These are phyloP conservation scores for Cassiopea xamachana DNA, from an alignment of 30 jellyfish, hydroid and myxozoan species.

Conservation along the genomic window DNA sequence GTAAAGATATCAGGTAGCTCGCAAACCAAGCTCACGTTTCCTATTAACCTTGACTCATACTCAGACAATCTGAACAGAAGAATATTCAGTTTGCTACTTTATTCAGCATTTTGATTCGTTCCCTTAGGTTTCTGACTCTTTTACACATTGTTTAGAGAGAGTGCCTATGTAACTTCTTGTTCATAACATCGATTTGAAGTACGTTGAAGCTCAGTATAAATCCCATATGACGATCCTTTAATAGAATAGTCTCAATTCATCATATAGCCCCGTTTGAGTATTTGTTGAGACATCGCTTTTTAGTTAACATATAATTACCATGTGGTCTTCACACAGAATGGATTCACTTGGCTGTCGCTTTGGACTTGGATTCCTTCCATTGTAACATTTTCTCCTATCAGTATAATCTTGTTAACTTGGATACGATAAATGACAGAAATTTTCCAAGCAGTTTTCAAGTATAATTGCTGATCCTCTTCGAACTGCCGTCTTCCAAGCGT, in stretches of 20 bases:
- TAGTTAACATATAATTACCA: slow-evolving; percentile 5
- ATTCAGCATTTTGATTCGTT: background rate
- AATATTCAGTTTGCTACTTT: too few species aligned
- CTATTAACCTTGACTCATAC: too few species aligned
- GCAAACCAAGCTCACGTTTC: too few species aligned
- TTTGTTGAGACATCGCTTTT: slow-evolving; percentile 45
- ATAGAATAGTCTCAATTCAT: slow-evolving; percentile 23
- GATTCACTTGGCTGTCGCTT: slow-evolving; percentile 9
- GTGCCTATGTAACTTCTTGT: background rate
- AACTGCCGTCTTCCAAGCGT: background rate
- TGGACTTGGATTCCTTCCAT: slow-evolving; percentile 10
- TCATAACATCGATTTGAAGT: slow-evolving; percentile 12
- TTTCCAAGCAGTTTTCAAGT: slow-evolving; percentile 5
- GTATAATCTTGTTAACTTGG: background rate
- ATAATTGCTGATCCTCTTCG: slow-evolving; percentile 29
- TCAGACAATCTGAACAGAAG: too few species aligned
- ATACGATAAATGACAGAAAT: slow-evolving; percentile 8
- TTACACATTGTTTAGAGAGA: slow-evolving; percentile 24
- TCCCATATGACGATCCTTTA: slow-evolving; percentile 34
- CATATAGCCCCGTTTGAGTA: slow-evolving; percentile 43
- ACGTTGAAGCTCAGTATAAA: slow-evolving; percentile 2
- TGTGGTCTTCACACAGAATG: slow-evolving; percentile 42
- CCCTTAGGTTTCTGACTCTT: slow-evolving; percentile 16
- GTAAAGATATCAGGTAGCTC: too few species aligned
- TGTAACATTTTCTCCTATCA: slow-evolving; percentile 32